phyloP scores from a whole-genome alignment of 2,888 invertebrate species.

The Epinotia demarniana region DNA sequence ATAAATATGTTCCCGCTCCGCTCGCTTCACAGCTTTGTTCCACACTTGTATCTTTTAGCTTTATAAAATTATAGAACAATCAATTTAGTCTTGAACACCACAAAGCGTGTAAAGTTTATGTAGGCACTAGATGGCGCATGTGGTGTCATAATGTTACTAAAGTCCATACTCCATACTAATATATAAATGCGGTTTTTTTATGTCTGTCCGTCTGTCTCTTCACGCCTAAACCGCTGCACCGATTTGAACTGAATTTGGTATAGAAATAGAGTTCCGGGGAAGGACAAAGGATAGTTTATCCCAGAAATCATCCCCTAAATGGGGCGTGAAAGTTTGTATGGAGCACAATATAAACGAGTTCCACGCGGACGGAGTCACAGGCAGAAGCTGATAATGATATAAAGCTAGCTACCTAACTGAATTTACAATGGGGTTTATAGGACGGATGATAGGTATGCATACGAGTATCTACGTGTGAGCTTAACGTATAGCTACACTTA shows the following conservation, averaged over 20 bases:
- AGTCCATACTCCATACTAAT: no score
- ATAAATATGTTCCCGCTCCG: not conserved
- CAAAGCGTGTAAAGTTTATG: slow-evolving; percentile 6
- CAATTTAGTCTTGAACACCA: slow-evolving; percentile 3
- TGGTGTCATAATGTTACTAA: not conserved
- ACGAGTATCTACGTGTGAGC: not conserved
- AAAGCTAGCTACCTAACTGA: not conserved
- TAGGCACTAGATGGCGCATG: slow-evolving; percentile 30
- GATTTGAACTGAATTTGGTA: no score
- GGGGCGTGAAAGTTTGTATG: no score
- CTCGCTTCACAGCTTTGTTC: not conserved
- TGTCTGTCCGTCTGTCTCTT: no score
- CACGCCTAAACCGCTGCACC: no score
- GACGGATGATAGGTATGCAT: slow-evolving; percentile 7
- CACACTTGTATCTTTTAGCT: not conserved
- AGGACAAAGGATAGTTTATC: no score
- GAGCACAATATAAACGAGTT: no score
- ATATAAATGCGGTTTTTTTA: no score
- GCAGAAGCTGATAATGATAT: not conserved
- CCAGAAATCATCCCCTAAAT: no score
- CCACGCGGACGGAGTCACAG: no score
- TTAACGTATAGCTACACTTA: not conserved
- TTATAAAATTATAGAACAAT: not conserved
- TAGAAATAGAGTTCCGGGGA: no score
- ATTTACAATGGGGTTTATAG: slow-evolving; percentile 10